Conservation (phyloP, 2,113 vertebrate species). For the Prunella himalayana region DNA sequence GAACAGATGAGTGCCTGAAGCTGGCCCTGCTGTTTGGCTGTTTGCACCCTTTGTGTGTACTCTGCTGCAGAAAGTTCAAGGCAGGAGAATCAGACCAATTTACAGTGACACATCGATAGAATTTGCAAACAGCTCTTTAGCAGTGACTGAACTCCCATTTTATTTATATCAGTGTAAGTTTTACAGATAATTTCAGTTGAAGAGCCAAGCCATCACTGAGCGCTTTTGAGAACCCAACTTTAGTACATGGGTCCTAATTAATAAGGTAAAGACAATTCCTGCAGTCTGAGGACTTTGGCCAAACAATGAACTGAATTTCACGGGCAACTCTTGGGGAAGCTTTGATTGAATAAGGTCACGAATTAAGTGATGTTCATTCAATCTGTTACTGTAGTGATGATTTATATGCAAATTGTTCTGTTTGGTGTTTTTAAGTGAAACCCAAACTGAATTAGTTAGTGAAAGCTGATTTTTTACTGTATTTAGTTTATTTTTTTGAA, state of each 20-base stretch:
- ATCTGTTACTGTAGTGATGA: background rate
- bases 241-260: background rate
- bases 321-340: background rate
- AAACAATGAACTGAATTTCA: background rate
- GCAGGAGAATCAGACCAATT: background rate
- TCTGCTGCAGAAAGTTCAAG: background rate
- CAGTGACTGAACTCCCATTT: background rate
- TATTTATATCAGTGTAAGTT: background rate
- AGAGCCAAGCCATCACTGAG: background rate
- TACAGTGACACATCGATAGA: background rate
- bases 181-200: background rate
- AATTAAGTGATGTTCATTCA: background rate
- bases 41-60: background rate
- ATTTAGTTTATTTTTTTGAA: background rate
- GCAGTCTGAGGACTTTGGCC: background rate
- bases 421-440: background rate
- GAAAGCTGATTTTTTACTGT: background rate
- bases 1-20: background rate
- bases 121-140: background rate
- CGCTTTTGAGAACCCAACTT: background rate
- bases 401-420: background rate
- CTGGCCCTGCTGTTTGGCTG: background rate
- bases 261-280: background rate
- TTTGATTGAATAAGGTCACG: background rate
- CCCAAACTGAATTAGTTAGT: background rate